Evolutionary conservation across 2,888 invertebrate genomes (phyloP).

Genomic region (Acrobasis repandana): DNA sequence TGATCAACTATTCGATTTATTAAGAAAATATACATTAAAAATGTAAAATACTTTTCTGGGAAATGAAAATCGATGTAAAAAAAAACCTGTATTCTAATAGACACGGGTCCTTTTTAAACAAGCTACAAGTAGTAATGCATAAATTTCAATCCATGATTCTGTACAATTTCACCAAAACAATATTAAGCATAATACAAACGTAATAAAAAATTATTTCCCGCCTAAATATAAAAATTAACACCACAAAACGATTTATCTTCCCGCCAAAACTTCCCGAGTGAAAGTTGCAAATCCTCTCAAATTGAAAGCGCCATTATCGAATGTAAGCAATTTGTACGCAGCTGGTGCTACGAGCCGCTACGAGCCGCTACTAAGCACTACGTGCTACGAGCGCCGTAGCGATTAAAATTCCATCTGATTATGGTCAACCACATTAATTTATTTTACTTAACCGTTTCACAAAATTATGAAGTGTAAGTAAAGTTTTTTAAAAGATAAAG

Average conservation of each 20-base stretch:
- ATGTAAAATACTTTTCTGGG: too few relatives aligned
- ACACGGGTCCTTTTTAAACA: too few relatives aligned
- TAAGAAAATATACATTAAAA: too few relatives aligned
- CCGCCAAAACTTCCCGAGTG: conserved; percentile 46
- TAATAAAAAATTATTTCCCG: neutral
- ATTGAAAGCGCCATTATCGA: conserved; percentile 81
- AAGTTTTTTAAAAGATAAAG: too few relatives aligned
- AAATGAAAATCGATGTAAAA: too few relatives aligned
- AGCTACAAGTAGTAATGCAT: too few relatives aligned
- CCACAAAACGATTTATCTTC: conserved; percentile 15
- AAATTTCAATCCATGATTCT: too few relatives aligned
- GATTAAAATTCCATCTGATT: conserved; percentile 16
- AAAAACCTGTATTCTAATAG: too few relatives aligned
- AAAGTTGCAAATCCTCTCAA: conserved; percentile 73
- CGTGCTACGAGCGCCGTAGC: conserved; percentile 33
- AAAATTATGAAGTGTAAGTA: neutral
- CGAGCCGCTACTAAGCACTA: conserved; percentile 43
- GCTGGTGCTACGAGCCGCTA: conserved; percentile 63
- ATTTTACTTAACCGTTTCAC: neutral
- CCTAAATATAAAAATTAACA: conserved; percentile 9
- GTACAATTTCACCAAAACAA: too few relatives aligned
- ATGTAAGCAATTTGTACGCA: conserved; percentile 76
- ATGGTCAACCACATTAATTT: neutral
- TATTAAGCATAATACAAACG: too few relatives aligned
- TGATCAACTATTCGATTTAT: too few relatives aligned